Evolutionary conservation across 2,888 invertebrate species (phyloP).

Genomic region (Tethea ocularis): DNA sequence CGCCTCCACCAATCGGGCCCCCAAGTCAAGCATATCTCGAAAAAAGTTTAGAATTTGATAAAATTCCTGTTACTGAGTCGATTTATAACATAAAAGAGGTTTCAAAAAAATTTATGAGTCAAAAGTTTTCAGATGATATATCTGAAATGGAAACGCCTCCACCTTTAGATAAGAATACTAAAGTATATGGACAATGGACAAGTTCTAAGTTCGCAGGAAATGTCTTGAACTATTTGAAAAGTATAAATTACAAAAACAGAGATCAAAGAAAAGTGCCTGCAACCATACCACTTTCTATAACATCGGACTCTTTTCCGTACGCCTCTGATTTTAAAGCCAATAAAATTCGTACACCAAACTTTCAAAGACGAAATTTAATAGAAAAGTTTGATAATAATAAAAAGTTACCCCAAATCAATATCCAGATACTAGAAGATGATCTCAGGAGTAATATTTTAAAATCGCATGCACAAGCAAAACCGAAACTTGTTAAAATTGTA

Average conservation of each 20-base stretch:
- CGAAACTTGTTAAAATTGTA: conserved; percentile 59
- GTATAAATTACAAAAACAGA: conserved; percentile 53
- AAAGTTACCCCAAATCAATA: conserved; percentile 63
- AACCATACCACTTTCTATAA: conserved; percentile 60
- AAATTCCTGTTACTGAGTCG: neutral
- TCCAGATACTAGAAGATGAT: conserved; percentile 64
- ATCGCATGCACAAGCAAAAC: conserved; percentile 51
- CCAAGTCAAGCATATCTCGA: conserved; percentile 31
- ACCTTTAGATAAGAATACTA: conserved; percentile 44
- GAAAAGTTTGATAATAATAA: conserved; percentile 49
- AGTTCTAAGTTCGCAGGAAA: conserved; percentile 67
- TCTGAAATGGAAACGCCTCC: conserved; percentile 62
- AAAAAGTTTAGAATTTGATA: conserved; percentile 22
- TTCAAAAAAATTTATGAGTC: conserved; percentile 17
- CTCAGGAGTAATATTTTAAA: conserved; percentile 57
- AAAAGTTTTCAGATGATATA: conserved; percentile 33
- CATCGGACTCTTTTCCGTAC: conserved; percentile 65
- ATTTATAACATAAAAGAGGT: conserved; percentile 29
- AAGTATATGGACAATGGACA: conserved; percentile 70
- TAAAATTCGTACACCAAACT: conserved; percentile 54
- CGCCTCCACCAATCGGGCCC: conserved; percentile 52
- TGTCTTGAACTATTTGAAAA: conserved; percentile 71
- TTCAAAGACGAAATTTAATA: conserved; percentile 53
- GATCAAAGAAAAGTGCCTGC: conserved; percentile 54
- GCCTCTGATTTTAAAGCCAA: conserved; percentile 57